Percentiles rank a stretch among this genome's conserved stretches.
These are phyloP conservation scores for Pleuronectes platessa DNA, from an alignment of 2,113 vertebrate genomes.

Conservation along the genomic window DNA sequence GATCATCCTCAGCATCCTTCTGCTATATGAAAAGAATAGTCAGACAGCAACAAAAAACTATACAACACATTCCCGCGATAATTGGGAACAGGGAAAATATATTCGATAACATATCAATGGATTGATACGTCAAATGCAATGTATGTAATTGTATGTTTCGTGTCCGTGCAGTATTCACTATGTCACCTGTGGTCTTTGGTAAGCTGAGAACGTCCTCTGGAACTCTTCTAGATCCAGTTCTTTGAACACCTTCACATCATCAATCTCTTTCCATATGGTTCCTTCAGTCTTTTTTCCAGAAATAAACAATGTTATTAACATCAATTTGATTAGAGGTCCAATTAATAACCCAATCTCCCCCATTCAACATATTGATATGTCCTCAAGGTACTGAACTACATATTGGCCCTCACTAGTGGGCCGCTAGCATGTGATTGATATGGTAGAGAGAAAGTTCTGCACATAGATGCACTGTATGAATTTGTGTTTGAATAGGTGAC, in stretches of 20 bases:
- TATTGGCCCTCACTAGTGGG: too few species aligned
- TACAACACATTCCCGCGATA: background rate
- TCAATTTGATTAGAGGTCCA: background rate
- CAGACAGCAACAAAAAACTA: background rate
- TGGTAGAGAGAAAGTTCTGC: too few species aligned
- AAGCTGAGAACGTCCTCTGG: slow-evolving; percentile 95
- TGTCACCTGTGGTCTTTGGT: slow-evolving; percentile 94
- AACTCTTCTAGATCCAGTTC: slow-evolving; percentile 92
- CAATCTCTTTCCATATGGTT: slow-evolving; percentile 92
- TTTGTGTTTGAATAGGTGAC: too few species aligned
- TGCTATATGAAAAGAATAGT: background rate
- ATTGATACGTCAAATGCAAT: too few species aligned
- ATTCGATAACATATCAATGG: too few species aligned
- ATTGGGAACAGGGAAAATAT: too few species aligned
- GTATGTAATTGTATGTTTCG: too few species aligned
- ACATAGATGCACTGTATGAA: too few species aligned
- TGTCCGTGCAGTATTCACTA: background rate
- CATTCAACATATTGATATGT: too few species aligned
- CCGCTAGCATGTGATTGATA: too few species aligned
- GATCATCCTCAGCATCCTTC: slow-evolving; percentile 59
- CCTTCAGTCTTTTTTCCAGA: slow-evolving; percentile 93
- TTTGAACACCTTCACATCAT: slow-evolving; percentile 92
- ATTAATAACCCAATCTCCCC: too few species aligned
- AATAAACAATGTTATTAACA: slow-evolving; percentile 22
- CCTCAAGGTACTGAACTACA: too few species aligned